phyloP scores from a whole-genome alignment of 2,113 vertebrate genomes.

The Protobothrops mucrosquamatus region DNA sequence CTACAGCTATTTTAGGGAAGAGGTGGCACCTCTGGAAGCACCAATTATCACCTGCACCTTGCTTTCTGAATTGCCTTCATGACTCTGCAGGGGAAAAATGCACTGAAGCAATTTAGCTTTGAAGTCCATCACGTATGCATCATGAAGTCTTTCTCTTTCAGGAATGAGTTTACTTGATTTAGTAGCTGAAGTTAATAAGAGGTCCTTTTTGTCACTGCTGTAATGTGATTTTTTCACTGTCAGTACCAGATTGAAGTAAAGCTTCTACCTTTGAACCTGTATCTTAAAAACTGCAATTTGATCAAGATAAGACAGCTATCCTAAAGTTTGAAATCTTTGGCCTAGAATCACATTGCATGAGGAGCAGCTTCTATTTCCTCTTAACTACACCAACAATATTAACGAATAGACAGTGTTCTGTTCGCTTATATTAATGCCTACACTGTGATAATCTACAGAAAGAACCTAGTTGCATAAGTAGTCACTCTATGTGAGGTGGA shows the following conservation, averaged over 20 bases:
- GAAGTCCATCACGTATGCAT: not conserved
- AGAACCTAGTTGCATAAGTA: not conserved
- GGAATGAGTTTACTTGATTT: not conserved
- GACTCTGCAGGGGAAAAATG: not conserved
- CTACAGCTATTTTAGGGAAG: not conserved
- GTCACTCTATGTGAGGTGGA: not conserved
- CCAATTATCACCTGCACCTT: not conserved
- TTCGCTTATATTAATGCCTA: not conserved
- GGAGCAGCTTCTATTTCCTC: not conserved
- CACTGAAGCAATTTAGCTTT: not conserved
- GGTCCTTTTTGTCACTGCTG: not conserved
- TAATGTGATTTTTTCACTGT: not conserved
- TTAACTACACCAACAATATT: not conserved
- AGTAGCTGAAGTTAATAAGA: not conserved
- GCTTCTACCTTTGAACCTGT: not conserved
- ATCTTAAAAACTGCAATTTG: not conserved
- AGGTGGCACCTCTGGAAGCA: not conserved
- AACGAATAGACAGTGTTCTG: not conserved
- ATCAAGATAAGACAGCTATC: not conserved
- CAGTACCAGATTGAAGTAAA: not conserved
- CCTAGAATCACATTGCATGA: not conserved
- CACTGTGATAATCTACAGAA: not conserved
- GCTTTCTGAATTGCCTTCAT: not conserved
- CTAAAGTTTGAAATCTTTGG: not conserved
- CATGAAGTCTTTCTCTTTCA: not conserved